These are phyloP conservation scores for Gnathonemus longibarbis DNA, from an alignment of 2,113 vertebrate species.

Conservation along the genomic window DNA sequence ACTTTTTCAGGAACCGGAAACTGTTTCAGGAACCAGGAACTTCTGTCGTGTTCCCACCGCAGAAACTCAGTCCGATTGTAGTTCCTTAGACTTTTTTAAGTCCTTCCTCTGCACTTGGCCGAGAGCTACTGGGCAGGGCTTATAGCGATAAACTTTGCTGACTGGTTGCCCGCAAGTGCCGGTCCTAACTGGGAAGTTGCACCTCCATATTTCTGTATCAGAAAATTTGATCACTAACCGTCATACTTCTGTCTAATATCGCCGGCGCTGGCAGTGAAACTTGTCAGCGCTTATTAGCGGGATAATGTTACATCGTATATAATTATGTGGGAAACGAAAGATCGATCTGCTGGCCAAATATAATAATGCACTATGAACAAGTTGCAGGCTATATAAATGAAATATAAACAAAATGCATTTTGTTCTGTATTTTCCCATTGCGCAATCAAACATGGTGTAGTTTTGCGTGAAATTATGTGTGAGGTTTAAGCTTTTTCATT, in stretches of 20 bases:
- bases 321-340: neutral
- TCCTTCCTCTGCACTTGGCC: neutral
- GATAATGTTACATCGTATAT: neutral
- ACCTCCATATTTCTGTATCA: neutral
- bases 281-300: neutral
- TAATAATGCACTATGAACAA: neutral
- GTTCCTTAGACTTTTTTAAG: neutral
- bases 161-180: neutral
- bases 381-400: neutral
- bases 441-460: neutral
- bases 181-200: neutral
- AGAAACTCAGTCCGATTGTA: neutral
- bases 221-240: neutral
- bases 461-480: neutral
- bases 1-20: neutral
- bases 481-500: neutral
- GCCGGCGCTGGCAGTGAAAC: neutral
- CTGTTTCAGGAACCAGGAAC: neutral
- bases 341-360: neutral
- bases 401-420: neutral
- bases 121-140: neutral
- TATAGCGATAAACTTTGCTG: neutral
- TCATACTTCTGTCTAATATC: neutral
- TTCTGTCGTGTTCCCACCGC: neutral
- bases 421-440: neutral